Base-by-base conservation (phyloP, 2,797 vertebrate genomes). In the Heterohyrax brucei region DNA sequence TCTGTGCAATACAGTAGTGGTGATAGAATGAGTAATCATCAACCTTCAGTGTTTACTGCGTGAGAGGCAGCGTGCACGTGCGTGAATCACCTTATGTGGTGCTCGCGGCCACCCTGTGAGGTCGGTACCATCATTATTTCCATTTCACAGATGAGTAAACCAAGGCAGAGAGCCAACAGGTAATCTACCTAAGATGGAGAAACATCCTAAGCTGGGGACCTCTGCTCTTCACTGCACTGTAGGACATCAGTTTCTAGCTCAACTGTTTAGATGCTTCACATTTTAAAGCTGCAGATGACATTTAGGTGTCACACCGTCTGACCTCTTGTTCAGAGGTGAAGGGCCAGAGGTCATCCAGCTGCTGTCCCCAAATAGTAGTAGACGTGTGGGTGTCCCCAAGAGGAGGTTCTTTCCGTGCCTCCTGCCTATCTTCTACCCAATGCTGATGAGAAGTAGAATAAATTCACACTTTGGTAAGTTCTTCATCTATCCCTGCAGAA, bases 381-480 rank as follows among this genome's bases (percentile, higher is more conserved):
- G 46, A 14, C 70, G 5, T 3, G 0, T 46, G 66, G 39, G 39
- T 66, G 30, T 90, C 24, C 16, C 39, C 12, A 19, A 24, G 19
- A 56, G 22, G 28, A 70, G 62, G 22, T 33, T 19, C 62, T 84
- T 26, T n/a, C 53, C 77, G 64, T 30, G 39, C 16, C 0, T n/a
- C 19, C 1, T 5, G 1, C 0, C 2, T 5, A 6, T 19, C 7
- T 83, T 22, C 0, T 21, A 5, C 61, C 10, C 1, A 4, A 16
- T 21, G 62, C 48, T 0, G 39, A 12, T 7, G 6, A 87, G 83
- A 70, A 56, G 72, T 46, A 22, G 21, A 72, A 7, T 80, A 10
- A 39, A 46, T 66, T 92, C 70, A 33, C 46, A 46, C n/a, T 46
- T 12, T 62, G 39, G 28, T 64, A 12, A 12, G 39, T n/a, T 86